Conservation (phyloP, 2,888 invertebrate species). For the Mesoligia furuncula region DNA sequence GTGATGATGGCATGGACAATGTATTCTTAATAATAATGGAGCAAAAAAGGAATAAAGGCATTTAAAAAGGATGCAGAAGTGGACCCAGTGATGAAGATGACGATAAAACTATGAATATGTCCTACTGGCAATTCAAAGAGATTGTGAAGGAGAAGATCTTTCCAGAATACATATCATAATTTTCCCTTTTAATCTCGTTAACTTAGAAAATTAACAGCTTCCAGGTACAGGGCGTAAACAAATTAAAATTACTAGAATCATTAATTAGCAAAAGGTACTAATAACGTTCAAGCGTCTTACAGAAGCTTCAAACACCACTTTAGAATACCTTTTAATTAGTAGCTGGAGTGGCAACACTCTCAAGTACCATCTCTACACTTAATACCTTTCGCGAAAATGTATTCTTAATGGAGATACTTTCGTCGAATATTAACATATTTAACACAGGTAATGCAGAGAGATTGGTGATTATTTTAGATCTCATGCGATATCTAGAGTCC, state of each 20-base stretch:
- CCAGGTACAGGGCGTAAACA: neutral
- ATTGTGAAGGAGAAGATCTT: too few relatives aligned
- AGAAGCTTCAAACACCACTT: slow-evolving; percentile 1
- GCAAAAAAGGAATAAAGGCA: neutral
- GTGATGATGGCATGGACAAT: neutral
- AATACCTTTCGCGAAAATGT: slow-evolving; percentile 32
- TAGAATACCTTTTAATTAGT: slow-evolving; percentile 27
- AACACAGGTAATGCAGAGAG: neutral
- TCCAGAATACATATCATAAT: too few relatives aligned
- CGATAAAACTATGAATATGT: neutral
- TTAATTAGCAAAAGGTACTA: slow-evolving; percentile 8
- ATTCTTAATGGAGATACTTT: slow-evolving; percentile 37
- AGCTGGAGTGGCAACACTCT: slow-evolving; percentile 8
- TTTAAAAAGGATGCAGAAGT: neutral
- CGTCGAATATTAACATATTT: slow-evolving; percentile 12
- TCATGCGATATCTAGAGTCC: neutral
- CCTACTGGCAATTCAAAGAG: too few relatives aligned
- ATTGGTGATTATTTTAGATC: neutral
- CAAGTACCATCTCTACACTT: slow-evolving; percentile 10
- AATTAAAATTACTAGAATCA: slow-evolving; percentile 22
- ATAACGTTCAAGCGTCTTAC: neutral
- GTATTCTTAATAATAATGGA: neutral
- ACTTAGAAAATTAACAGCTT: neutral
- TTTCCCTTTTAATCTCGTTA: neutral
- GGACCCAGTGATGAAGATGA: neutral